Evolutionary conservation across 2,888 invertebrate genomes (phyloP).

Genomic region (Amiota communis): DNA sequence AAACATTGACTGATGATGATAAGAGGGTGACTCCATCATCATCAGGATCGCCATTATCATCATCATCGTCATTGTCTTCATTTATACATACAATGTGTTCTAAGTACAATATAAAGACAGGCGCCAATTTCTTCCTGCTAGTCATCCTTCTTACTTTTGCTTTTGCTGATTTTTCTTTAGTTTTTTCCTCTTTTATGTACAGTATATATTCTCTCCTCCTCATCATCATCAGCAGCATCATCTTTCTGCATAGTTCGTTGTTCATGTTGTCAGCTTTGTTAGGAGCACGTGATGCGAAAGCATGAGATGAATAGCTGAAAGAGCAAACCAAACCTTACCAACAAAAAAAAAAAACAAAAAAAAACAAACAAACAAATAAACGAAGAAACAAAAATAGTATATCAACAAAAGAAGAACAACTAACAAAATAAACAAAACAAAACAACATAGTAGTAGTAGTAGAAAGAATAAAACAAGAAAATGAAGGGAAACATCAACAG

Average conservation of each 20-base stretch:
- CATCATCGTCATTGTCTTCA: neutral
- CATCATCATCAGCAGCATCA: neutral
- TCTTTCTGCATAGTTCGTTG: neutral
- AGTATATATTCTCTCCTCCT: neutral
- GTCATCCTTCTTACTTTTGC: too few species aligned
- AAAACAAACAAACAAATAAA: neutral
- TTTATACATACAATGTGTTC: too few species aligned
- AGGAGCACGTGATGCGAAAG: slow-evolving; percentile 60
- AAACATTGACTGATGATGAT: slow-evolving; percentile 18
- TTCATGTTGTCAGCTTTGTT: slow-evolving; percentile 18
- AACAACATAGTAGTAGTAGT: neutral
- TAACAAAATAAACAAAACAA: neutral
- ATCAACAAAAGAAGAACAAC: neutral
- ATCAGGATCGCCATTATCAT: neutral
- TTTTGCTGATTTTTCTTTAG: too few species aligned
- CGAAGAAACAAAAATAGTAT: neutral
- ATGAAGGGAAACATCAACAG: slow-evolving; percentile 7
- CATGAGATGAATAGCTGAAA: slow-evolving; percentile 7
- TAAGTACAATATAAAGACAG: too few species aligned
- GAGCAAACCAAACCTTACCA: neutral
- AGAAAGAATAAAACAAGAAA: slow-evolving; percentile 1
- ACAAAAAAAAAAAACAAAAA: too few species aligned
- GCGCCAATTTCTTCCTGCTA: too few species aligned
- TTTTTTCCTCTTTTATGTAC: neutral
- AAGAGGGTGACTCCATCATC: neutral